Base-by-base conservation (phyloP, 2,113 vertebrate species). In the Gymnorhina tibicen region DNA sequence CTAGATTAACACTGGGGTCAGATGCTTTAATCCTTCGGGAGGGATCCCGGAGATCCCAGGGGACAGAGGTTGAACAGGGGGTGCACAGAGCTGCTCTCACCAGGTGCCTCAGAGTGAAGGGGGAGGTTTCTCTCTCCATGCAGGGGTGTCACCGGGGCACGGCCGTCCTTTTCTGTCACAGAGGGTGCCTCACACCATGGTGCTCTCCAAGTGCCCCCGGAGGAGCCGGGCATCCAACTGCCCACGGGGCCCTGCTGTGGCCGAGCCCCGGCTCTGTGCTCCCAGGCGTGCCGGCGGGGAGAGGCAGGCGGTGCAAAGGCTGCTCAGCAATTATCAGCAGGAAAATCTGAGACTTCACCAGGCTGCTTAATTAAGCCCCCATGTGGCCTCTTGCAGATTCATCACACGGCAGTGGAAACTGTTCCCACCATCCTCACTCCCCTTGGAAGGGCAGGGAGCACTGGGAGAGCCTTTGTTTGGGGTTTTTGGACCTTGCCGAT, bases 361-460 rank as follows among this genome's bases (percentile, higher is more conserved):
- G 77, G 92, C 96, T 97, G 93, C 95, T 96, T 97, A 96, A 97
- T 97, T 96, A 96, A 97, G 95, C 95, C 96, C 96, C 96, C 96
- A 93, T 96, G 96, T 93, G 95, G 96, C 95, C 95, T 96, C 89
- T 92, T 32, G 89, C 77, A 94, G 96, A 94, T 91, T 81, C 93
- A 93, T 96, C 96, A 72, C 91, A 47, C 39, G 3, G 81, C 66
- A 0, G 81, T 75, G 87, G 49, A 91, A 94, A 82, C 35, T 11
- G 74, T 91, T 97, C 85, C 85, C 87, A 78, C 90, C 77, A 46
- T 59, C 78, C 64, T 63, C 27, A 3, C 27, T 62, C 69, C 56
- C 60, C 60, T 55, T 15, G 81, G 89, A 94, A 91, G 90, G 90
- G 77, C 74, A 91, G 74, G 85, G 68, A 94, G 66, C 73, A 35